Evolutionary conservation across 1,140 invertebrate species (phyloP).

Genomic region (Cataglyphis hispanica): DNA sequence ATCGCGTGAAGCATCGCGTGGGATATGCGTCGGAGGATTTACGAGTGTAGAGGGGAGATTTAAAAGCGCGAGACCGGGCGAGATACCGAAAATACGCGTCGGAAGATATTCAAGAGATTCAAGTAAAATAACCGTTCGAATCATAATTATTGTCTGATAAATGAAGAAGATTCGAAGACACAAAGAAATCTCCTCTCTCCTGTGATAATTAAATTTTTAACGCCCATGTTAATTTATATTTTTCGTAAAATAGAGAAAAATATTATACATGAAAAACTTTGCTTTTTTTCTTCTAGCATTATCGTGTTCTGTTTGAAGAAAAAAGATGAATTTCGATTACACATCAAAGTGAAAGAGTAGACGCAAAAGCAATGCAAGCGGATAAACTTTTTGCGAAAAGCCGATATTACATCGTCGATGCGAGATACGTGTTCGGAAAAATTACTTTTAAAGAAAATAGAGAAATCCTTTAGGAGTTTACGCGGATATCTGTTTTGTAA

Average conservation of each 20-base stretch:
- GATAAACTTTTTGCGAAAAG: neutral
- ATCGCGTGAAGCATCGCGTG: slow-evolving; percentile 53
- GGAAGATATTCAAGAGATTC: slow-evolving; percentile 36
- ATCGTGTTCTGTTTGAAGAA: neutral
- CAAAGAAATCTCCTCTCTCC: neutral
- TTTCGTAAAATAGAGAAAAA: neutral
- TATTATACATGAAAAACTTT: too few relatives aligned
- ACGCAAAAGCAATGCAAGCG: neutral
- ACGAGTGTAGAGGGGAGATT: slow-evolving; percentile 53
- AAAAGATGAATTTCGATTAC: neutral
- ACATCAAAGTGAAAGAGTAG: neutral
- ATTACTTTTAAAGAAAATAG: slow-evolving; percentile 10
- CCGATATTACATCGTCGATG: neutral
- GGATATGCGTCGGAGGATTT: slow-evolving; percentile 60
- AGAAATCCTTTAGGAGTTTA: slow-evolving; percentile 16
- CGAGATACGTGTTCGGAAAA: slow-evolving; percentile 6
- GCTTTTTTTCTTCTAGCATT: too few relatives aligned
- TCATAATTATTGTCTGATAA: slow-evolving; percentile 22
- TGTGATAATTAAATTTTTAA: neutral
- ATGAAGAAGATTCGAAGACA: neutral
- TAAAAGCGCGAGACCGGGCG: slow-evolving; percentile 33
- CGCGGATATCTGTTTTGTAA: slow-evolving; percentile 2
- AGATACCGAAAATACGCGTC: neutral
- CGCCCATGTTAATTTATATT: neutral
- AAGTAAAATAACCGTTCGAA: neutral